These are phyloP conservation scores for Proctacanthus coquilletti DNA, from an alignment of 1,140 invertebrate species.

Conservation along the genomic window DNA sequence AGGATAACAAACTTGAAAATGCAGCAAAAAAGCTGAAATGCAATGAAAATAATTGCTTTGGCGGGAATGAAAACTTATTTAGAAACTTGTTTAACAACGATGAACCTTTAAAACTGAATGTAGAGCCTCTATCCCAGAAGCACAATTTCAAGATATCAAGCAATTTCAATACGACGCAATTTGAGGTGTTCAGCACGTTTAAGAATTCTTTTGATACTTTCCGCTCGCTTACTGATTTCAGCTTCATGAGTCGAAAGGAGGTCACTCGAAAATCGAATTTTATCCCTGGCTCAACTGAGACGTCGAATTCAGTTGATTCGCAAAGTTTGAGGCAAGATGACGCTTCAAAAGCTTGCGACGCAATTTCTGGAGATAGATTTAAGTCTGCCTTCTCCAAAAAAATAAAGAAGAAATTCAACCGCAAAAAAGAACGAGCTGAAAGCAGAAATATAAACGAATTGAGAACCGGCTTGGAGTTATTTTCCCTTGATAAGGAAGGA, in stretches of 20 bases:
- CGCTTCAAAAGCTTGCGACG: too few species aligned
- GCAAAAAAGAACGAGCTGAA: not conserved
- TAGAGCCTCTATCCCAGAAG: not conserved
- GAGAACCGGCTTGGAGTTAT: slow-evolving; percentile 1
- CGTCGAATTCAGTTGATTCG: not conserved
- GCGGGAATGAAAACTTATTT: not conserved
- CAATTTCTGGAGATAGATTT: too few species aligned
- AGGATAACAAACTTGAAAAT: not conserved
- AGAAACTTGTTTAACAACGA: not conserved
- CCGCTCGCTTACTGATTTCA: not conserved
- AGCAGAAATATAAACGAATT: slow-evolving; percentile 3
- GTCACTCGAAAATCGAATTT: not conserved
- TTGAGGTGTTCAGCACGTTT: not conserved
- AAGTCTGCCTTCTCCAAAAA: not conserved
- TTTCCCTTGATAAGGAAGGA: slow-evolving; percentile 1
- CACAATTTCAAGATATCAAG: too few species aligned
- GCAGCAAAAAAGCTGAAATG: slow-evolving; percentile 3
- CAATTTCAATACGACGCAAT: not conserved
- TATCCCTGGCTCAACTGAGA: not conserved
- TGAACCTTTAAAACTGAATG: not conserved
- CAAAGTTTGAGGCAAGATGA: too few species aligned
- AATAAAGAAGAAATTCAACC: not conserved
- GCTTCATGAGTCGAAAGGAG: not conserved
- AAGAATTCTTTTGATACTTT: not conserved
- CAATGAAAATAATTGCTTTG: too few species aligned